Percentiles rank a stretch among this genome's conserved stretches.
Conservation (phyloP, 1,140 invertebrate genomes). For the Pollicipes pollicipes region DNA sequence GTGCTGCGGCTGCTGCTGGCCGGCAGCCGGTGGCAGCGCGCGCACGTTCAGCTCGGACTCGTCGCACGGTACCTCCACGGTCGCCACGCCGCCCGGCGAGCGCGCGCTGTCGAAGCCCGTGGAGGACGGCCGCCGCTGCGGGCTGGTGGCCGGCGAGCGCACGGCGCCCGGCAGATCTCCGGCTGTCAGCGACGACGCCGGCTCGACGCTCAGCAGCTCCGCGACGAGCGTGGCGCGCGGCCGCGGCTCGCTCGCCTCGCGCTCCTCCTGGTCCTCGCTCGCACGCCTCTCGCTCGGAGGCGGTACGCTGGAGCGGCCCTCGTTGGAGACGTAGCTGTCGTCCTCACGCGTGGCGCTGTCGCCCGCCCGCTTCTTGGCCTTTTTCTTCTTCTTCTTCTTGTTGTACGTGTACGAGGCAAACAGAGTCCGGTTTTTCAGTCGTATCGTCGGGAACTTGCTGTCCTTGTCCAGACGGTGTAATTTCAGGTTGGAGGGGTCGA, state of each 20-base stretch:
- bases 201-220: background rate
- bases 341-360: background rate
- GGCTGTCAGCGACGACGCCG: too few relatives aligned
- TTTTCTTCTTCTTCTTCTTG: conserved; percentile 32
- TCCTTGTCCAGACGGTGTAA: background rate
- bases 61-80: background rate
- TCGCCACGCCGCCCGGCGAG: background rate
- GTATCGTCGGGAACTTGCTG: background rate
- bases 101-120: background rate
- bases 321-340: background rate
- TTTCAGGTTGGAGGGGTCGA: conserved; percentile 58
- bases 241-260: background rate
- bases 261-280: background rate
- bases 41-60: background rate
- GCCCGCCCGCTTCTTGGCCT: conserved; percentile 10
- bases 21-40: conserved; percentile 14
- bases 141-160: background rate
- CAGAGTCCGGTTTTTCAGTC: background rate
- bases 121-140: background rate
- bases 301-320: background rate
- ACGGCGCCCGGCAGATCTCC: background rate
- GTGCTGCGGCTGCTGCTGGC: conserved; percentile 5
- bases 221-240: background rate
- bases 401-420: background rate
- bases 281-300: background rate